phyloP scores from a whole-genome alignment of 2,113 vertebrate species.

The Clarias batrachus region DNA sequence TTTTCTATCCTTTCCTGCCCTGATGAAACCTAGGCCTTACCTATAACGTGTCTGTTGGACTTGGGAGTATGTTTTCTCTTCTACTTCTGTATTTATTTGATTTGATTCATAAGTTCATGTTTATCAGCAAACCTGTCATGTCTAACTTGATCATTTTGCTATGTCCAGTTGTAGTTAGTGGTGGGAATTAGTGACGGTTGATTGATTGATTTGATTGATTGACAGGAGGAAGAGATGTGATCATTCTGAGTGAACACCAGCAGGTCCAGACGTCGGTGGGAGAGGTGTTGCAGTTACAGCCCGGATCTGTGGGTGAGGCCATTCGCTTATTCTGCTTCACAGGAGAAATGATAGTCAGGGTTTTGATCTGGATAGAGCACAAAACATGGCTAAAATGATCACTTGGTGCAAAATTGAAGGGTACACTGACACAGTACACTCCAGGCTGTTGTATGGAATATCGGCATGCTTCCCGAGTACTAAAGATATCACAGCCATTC shows the following conservation, averaged over 20 bases:
- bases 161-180: not conserved
- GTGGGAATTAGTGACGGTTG: constrained; percentile 7
- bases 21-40: constrained; percentile 40
- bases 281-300: constrained; percentile 9
- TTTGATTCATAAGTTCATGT: not conserved
- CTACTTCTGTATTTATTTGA: not conserved
- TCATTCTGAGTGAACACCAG: constrained; percentile 48
- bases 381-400: not conserved
- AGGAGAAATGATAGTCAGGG: not conserved
- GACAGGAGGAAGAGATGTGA: constrained; percentile 49
- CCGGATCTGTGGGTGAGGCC: constrained; percentile 38
- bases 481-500: too few species aligned
- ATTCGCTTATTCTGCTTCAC: not conserved
- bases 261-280: constrained; percentile 29
- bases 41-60: constrained; percentile 54
- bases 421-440: not conserved
- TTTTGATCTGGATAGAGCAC: not conserved
- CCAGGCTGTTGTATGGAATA: too few species aligned
- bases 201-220: constrained; percentile 26
- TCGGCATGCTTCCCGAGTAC: too few species aligned
- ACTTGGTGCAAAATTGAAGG: not conserved
- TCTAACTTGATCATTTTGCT: not conserved
- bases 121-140: not conserved
- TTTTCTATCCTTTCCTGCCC: not conserved
- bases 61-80: constrained; percentile 47